These are phyloP conservation scores for Uropetala carovei DNA, from an alignment of 2,888 invertebrate genomes.

Conservation along the genomic window DNA sequence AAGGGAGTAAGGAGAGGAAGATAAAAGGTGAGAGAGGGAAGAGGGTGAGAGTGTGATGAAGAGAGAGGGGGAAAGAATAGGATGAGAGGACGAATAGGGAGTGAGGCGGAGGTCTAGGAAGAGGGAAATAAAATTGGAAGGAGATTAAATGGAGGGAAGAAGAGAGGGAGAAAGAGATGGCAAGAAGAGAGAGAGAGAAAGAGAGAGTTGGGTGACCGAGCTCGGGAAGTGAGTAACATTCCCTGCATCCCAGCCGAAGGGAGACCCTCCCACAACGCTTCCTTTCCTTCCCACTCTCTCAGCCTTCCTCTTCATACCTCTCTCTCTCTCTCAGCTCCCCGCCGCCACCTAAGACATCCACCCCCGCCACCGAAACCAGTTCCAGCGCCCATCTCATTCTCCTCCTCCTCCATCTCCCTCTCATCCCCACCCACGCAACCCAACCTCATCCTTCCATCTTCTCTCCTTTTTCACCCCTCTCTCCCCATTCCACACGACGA, in stretches of 20 bases:
- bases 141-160: neutral
- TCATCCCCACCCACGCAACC: neutral
- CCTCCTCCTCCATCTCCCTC: neutral
- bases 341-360: slow-evolving; percentile 24
- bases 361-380: slow-evolving; percentile 61
- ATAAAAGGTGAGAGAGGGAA: neutral
- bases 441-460: neutral
- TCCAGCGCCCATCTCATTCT: slow-evolving; percentile 3
- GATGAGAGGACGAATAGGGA: neutral
- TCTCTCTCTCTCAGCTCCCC: neutral
- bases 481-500: neutral
- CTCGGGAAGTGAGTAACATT: neutral
- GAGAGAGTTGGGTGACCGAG: neutral
- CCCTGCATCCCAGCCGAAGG: neutral
- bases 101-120: neutral
- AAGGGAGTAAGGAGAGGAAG: neutral
- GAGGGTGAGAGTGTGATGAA: neutral
- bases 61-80: neutral
- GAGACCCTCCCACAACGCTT: neutral
- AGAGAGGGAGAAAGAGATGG: neutral
- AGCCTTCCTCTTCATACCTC: neutral
- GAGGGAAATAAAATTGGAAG: neutral
- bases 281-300: neutral
- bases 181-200: neutral
- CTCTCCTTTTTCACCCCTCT: neutral